phyloP scores from a whole-genome alignment of 2,797 vertebrate genomes.

The Salmo trutta region DNA sequence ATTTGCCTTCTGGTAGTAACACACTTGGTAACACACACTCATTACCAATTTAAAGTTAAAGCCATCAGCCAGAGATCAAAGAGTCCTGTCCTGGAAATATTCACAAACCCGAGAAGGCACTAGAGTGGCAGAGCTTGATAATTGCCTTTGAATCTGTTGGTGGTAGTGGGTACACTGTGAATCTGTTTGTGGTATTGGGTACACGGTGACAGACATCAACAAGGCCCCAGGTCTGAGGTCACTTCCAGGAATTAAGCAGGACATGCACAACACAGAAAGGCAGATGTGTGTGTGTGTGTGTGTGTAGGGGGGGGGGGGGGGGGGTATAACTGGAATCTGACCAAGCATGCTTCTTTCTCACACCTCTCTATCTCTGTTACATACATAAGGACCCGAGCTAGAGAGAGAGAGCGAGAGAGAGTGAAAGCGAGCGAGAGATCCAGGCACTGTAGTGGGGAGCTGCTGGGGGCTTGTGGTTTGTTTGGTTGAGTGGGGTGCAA shows the following conservation, averaged over 20 bases:
- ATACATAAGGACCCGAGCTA: constrained; percentile 8
- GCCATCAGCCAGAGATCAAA: neutral
- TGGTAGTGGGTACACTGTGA: constrained; percentile 3
- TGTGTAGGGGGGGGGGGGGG: neutral
- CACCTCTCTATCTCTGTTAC: constrained; percentile 28
- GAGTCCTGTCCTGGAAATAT: neutral
- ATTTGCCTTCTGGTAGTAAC: neutral
- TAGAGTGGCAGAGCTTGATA: neutral
- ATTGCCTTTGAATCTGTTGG: neutral
- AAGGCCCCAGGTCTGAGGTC: neutral
- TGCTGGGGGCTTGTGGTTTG: neutral
- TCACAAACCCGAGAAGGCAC: neutral
- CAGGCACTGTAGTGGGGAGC: neutral
- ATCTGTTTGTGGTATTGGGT: neutral
- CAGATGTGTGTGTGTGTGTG: neutral
- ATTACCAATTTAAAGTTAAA: neutral
- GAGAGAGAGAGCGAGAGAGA: neutral
- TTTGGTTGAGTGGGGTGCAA: constrained; percentile 16
- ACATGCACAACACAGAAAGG: neutral
- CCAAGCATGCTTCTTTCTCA: constrained; percentile 36
- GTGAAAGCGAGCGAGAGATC: neutral
- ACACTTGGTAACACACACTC: neutral
- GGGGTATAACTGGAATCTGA: constrained; percentile 22
- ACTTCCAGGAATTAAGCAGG: constrained; percentile 10
- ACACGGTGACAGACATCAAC: neutral